Conservation (phyloP, 1,140 invertebrate species). For the Cataglyphis hispanica region DNA sequence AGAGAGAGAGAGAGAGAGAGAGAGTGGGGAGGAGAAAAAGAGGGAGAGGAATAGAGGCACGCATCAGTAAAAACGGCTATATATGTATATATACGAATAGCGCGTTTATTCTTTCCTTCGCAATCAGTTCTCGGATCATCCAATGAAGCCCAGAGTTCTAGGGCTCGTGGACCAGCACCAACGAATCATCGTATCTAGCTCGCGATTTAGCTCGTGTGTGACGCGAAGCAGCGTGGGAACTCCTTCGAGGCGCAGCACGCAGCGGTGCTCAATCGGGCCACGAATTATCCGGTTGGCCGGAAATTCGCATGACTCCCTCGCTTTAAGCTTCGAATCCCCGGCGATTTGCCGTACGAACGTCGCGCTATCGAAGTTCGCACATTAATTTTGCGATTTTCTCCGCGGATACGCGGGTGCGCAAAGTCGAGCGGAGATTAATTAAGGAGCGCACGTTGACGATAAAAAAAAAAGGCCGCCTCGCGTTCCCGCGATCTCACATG, state of each 20-base stretch:
- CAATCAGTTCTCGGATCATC: slow-evolving; percentile 75
- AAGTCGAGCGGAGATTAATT: slow-evolving; percentile 56
- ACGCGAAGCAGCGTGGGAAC: slow-evolving; percentile 82
- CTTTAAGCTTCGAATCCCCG: slow-evolving; percentile 8
- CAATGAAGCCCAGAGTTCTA: slow-evolving; percentile 76
- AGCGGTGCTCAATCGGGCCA: slow-evolving; percentile 77
- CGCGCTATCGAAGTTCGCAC: slow-evolving; percentile 50
- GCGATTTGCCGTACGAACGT: neutral
- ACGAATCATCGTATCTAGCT: slow-evolving; percentile 73
- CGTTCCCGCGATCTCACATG: slow-evolving; percentile 31
- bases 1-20: neutral
- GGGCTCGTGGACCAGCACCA: slow-evolving; percentile 62
- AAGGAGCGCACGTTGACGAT: neutral
- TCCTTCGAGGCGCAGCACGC: slow-evolving; percentile 66
- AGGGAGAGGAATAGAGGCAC: neutral
- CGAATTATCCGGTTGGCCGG: slow-evolving; percentile 34
- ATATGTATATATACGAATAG: slow-evolving; percentile 12
- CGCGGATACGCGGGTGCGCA: neutral
- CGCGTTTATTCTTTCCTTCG: slow-evolving; percentile 41
- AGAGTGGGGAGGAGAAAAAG: too few relatives aligned
- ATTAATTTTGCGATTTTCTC: slow-evolving; percentile 53
- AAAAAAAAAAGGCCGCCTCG: slow-evolving; percentile 1
- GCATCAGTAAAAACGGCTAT: neutral
- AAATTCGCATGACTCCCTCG: slow-evolving; percentile 50
- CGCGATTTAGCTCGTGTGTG: slow-evolving; percentile 75